Evolutionary conservation across 2,113 vertebrate genomes (phyloP), one percentile per base, ranked within the genome.

Genomic region (Heteronetta atricapilla): DNA sequence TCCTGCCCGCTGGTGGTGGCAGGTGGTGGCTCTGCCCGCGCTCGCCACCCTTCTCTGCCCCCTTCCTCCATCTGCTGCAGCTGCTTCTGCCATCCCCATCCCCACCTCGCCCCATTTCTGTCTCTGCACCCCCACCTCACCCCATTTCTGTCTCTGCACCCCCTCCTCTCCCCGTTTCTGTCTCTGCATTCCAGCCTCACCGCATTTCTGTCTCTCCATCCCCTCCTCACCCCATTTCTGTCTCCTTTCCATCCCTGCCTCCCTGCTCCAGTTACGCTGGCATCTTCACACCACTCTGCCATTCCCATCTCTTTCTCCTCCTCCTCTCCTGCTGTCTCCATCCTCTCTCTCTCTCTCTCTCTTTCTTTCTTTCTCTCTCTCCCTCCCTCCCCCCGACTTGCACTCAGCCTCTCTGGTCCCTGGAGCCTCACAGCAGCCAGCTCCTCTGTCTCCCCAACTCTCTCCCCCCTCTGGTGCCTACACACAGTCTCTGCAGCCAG

Each of bases 361-460:
- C 48, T 36, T 31, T 90, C 26, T 93, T 38, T 84, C 59, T 86
- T 25, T 93, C 48, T 84, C 59, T 86, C n/a, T 76, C 58, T 69
- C 73, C 31, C 72, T 90, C 75, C 64, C 76, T 88, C 34, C 38
- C 89, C 93, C 62, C 13, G 85, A 93, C 90, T 92, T 76, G 92
- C 92, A 83, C 84, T 83, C 80, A 10, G 76, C 78, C 93, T 93
- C 89, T 94, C 91, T 95, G 96, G 93, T 95, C 96, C 95, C 95
- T 62, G 90, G 94, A 96, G 93, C 81, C 93, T 95, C 90, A 94
- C 93, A 96, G 97, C 96, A 96, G 95, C 94, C 83, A 93, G 95
- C 90, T 91, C 95, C 95, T 79, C 95, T 95, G 74, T 95, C 86
- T 93, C 91, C 97, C 95, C 0, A 72, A 94, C 81, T 94, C 93